These are phyloP conservation scores for Rhagonycha fulva DNA, from an alignment of 2,888 invertebrate genomes.

Conservation along the genomic window DNA sequence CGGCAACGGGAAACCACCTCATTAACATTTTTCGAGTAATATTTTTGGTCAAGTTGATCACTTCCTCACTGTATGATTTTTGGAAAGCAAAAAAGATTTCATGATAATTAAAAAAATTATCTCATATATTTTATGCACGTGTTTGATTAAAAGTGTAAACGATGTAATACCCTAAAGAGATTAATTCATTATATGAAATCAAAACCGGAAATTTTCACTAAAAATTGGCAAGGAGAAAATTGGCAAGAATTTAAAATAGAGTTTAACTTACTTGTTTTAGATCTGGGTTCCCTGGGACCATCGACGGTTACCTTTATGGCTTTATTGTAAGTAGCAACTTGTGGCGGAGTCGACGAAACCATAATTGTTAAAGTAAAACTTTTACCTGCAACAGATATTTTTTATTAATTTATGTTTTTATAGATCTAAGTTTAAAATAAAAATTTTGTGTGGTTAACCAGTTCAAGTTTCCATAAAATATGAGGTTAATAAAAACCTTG, in stretches of 20 bases:
- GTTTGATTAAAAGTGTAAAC: too few relatives aligned
- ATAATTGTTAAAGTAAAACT: constrained; percentile 97
- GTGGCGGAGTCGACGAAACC: constrained; percentile 92
- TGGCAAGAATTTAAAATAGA: not conserved
- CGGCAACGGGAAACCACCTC: too few relatives aligned
- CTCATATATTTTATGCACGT: too few relatives aligned
- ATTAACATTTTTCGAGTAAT: too few relatives aligned
- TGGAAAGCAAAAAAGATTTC: too few relatives aligned
- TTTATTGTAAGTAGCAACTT: constrained; percentile 93
- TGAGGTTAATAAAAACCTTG: not conserved
- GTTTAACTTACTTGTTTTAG: constrained; percentile 82
- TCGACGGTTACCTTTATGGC: constrained; percentile 98
- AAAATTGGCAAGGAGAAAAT: not conserved
- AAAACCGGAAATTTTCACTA: not conserved
- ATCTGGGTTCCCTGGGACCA: constrained; percentile 93
- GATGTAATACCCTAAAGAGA: too few relatives aligned
- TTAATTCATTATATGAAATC: not conserved
- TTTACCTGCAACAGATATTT: constrained; percentile 75
- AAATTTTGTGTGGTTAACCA: not conserved
- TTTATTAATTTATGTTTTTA: not conserved
- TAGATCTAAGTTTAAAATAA: not conserved
- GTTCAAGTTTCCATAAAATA: not conserved
- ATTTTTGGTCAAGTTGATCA: too few relatives aligned
- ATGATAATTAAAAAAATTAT: too few relatives aligned
- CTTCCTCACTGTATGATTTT: too few relatives aligned